Evolutionary conservation across 2,113 vertebrate species (phyloP).

Genomic region (Nibea albiflora): DNA sequence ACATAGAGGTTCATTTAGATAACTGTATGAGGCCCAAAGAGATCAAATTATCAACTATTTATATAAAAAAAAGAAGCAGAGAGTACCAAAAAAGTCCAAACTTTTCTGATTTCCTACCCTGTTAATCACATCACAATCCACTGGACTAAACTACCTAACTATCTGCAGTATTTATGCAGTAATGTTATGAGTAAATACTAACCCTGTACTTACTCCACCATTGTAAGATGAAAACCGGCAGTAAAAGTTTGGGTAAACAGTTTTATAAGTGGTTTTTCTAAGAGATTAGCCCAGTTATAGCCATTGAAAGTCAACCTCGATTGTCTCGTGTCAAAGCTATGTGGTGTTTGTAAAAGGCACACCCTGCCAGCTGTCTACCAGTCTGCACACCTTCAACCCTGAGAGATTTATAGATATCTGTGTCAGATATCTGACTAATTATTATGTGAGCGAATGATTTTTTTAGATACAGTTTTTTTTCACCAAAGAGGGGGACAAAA

Average conservation of each 20-base stretch:
- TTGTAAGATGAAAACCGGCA: background rate
- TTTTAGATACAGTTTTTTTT: constrained; percentile 13
- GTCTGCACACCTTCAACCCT: constrained; percentile 21
- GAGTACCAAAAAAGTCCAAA: background rate
- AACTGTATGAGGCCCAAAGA: background rate
- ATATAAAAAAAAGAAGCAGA: background rate
- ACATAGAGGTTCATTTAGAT: background rate
- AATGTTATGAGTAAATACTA: background rate
- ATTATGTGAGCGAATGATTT: background rate
- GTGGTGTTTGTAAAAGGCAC: constrained; percentile 52
- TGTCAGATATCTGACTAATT: constrained; percentile 14
- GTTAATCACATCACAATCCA: background rate
- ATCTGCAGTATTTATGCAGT: background rate
- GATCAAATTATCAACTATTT: background rate
- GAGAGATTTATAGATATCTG: background rate
- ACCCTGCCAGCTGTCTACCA: constrained; percentile 33
- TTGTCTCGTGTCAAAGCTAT: constrained; percentile 18
- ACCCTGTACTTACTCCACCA: background rate
- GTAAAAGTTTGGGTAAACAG: constrained; percentile 15
- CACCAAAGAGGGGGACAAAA: background rate
- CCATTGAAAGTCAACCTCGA: constrained; percentile 45
- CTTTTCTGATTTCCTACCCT: background rate
- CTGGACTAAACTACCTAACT: background rate
- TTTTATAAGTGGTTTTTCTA: constrained; percentile 38
- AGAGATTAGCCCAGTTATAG: constrained; percentile 7